phyloP scores from a whole-genome alignment of 1,140 invertebrate genomes.

The Hirudo medicinalis region DNA sequence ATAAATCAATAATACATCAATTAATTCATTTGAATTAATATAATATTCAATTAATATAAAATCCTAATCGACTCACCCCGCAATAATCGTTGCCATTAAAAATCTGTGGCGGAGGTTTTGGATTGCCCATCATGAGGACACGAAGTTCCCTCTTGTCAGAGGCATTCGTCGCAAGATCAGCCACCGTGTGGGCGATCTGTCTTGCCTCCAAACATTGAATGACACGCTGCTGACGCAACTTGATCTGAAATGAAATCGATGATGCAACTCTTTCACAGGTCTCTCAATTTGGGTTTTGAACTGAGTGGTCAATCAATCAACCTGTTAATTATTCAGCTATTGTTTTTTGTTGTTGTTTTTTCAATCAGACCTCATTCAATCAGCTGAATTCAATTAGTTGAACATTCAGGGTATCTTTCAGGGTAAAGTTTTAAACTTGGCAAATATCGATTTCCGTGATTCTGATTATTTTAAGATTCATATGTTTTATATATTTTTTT shows the following conservation, averaged over 20 bases:
- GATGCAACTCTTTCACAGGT: too few relatives aligned
- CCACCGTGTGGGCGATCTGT: neutral
- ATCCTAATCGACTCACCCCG: neutral
- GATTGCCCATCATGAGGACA: neutral
- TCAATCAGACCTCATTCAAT: neutral
- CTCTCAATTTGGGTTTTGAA: too few relatives aligned
- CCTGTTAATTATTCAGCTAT: too few relatives aligned
- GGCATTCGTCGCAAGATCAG: neutral
- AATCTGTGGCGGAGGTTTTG: constrained; percentile 7
- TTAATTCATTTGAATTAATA: too few relatives aligned
- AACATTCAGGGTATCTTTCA: too few relatives aligned
- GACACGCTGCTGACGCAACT: neutral
- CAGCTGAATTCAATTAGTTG: neutral
- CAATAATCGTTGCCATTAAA: constrained; percentile 3
- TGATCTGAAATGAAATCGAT: neutral
- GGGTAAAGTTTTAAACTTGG: too few relatives aligned
- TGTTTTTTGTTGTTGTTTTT: neutral
- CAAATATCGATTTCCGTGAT: too few relatives aligned
- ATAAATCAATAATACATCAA: too few relatives aligned
- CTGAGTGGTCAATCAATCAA: too few relatives aligned
- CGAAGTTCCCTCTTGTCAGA: neutral
- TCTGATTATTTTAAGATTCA: too few relatives aligned
- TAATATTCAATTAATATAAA: neutral
- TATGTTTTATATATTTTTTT: too few relatives aligned
- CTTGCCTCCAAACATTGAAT: neutral